These are phyloP conservation scores for Lacerta agilis DNA, from an alignment of 2,797 vertebrate species.

Conservation along the genomic window DNA sequence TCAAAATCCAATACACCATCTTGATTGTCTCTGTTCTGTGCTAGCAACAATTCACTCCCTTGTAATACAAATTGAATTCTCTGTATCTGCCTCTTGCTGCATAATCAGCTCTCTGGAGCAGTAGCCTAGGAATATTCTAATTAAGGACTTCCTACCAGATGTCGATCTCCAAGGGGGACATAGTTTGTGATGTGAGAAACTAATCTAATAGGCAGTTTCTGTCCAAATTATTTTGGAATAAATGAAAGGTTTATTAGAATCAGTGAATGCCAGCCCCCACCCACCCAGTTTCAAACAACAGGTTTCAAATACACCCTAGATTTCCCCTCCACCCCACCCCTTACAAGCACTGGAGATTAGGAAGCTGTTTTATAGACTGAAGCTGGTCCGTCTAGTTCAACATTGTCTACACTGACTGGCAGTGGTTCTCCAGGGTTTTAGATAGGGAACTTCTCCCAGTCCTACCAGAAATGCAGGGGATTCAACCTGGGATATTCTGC, in stretches of 20 bases:
- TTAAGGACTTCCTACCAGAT: conserved; percentile 77
- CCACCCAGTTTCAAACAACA: conserved; percentile 49
- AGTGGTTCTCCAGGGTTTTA: too few species aligned
- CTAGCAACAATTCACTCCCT: conserved; percentile 47
- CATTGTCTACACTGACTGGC: too few species aligned
- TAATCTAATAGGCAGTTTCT: conserved; percentile 72
- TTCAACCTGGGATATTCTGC: too few species aligned
- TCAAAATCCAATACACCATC: conserved; percentile 79
- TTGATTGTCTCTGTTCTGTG: conserved; percentile 44
- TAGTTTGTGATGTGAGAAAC: conserved; percentile 70
- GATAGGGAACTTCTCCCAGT: too few species aligned
- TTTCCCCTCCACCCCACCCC: neutral
- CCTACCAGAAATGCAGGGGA: too few species aligned
- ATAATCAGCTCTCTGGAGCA: conserved; percentile 69
- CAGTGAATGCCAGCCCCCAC: conserved; percentile 52
- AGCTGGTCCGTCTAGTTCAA: too few species aligned
- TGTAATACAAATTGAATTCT: conserved; percentile 55
- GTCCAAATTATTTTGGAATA: conserved; percentile 63
- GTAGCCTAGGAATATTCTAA: conserved; percentile 79
- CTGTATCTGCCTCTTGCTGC: conserved; percentile 55
- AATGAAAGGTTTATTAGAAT: conserved; percentile 68
- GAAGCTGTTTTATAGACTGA: too few species aligned
- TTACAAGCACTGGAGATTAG: neutral
- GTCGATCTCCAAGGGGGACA: conserved; percentile 63
- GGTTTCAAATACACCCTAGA: conserved; percentile 31